Evolutionary conservation across 1,140 invertebrate genomes (phyloP), one percentile per base, ranked within the genome.

Genomic region (Neocloeon triangulifer): DNA sequence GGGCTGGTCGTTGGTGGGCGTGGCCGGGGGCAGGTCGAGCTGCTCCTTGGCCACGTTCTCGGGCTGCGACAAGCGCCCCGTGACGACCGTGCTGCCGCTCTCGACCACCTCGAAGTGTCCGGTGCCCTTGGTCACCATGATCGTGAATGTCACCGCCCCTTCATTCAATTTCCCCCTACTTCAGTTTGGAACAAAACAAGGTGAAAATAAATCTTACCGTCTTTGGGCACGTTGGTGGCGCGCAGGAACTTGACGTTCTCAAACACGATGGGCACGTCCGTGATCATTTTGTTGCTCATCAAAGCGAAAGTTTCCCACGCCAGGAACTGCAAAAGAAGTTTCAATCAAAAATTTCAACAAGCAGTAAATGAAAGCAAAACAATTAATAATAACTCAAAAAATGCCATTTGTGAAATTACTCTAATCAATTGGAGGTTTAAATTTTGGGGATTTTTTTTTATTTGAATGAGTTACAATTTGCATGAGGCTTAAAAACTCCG

Each of bases 231-330:
- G 36, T 73, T 74, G 1, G 80, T 88, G 5, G 85, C 84, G 43
- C 81, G 61, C 29, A 65, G 64, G 42, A 94, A 86, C 15, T 64
- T 64, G 3, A 92, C 66, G 56, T 94, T 70, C 47, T 91, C 76
- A 48, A 94, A 86, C 1, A 79, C 63, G 0, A 94, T 71, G 0
- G 77, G 64, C 5, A 82, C 55, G 43, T 84, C 69, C 22, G 73
- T 69, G 42, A 62, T 74, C 1, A 62, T 43, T 20, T 54, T 39
- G 9, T 72, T 72, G 43, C 65, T 62, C 56, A 84, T 66, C 50
- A 77, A 67, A 12, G 74, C 76, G 14, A 92, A 46, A 2, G 80
- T 79, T 49, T 84, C 77, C 89, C 88, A 94, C 1, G 79, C 79
- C 10, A 92, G 52, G 4, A 69, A 52, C 48, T 48, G 36, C 30